A percentile compares a stretch with the other conserved stretches of the same genome.
Evolutionary conservation across 2,113 vertebrate species (phyloP).

Genomic region (Cavia aperea): DNA sequence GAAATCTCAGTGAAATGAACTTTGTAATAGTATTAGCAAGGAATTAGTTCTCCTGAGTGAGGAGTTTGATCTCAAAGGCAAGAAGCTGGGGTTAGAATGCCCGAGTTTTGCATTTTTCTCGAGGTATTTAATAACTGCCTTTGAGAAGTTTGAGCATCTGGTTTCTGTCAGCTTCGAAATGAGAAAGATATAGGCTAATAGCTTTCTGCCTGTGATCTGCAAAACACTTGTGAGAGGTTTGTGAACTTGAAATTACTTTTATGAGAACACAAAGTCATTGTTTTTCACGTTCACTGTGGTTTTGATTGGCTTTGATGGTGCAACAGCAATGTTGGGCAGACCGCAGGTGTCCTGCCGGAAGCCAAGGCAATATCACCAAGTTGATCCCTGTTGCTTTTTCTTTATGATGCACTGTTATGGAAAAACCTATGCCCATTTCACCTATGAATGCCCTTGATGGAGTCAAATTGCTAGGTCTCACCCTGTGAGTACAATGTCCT

Average conservation of each 20-base stretch:
- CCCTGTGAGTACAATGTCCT: background rate
- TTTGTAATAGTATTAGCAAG: background rate
- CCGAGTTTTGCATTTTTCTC: background rate
- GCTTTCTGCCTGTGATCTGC: background rate
- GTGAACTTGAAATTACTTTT: background rate
- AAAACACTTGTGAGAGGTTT: background rate
- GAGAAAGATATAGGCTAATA: background rate
- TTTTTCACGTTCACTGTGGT: background rate
- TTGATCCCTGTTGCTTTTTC: background rate
- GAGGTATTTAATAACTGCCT: background rate
- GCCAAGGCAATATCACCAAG: background rate
- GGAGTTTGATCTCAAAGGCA: background rate
- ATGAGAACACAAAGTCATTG: background rate
- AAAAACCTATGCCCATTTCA: background rate
- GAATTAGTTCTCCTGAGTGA: background rate
- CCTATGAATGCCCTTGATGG: background rate
- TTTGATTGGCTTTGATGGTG: background rate
- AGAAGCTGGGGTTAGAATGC: background rate
- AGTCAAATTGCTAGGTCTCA: background rate
- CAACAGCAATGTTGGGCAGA: background rate
- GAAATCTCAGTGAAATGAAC: background rate
- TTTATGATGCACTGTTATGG: background rate
- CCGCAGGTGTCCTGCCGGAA: fast-evolving
- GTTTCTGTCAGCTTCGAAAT: background rate
- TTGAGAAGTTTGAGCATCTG: background rate